These are phyloP conservation scores for Caenorhabditis brenneri DNA, from an alignment of 1,140 invertebrate species.

Conservation along the genomic window DNA sequence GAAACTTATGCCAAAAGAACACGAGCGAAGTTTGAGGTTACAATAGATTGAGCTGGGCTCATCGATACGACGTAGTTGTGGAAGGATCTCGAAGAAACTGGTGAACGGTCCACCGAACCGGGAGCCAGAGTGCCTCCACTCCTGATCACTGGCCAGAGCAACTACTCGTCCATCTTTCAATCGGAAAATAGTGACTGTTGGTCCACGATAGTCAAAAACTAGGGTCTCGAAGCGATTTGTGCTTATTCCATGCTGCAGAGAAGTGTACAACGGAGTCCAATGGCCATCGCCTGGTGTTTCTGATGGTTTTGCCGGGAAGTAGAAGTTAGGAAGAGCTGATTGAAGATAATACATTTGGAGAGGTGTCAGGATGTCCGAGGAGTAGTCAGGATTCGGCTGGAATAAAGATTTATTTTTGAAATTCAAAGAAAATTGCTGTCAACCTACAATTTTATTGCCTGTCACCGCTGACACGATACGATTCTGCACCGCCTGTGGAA, in stretches of 20 bases:
- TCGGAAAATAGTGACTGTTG: conserved; percentile 54
- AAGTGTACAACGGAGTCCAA: conserved; percentile 54
- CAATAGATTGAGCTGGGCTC: conserved; percentile 48
- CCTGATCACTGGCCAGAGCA: conserved; percentile 54
- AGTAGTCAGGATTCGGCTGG: conserved; percentile 45
- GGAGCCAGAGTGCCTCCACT: conserved; percentile 57
- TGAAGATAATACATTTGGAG: conserved; percentile 47
- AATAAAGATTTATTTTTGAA: conserved; percentile 48
- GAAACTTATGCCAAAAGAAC: conserved; percentile 45
- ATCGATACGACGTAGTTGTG: conserved; percentile 17
- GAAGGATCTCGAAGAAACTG: conserved; percentile 37
- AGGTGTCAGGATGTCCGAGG: conserved; percentile 53
- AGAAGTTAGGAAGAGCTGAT: conserved; percentile 6
- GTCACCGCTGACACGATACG: conserved; percentile 22
- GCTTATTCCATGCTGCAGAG: conserved; percentile 51
- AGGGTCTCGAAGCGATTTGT: conserved; percentile 54
- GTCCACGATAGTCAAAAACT: conserved; percentile 55
- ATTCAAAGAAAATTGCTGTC: background rate
- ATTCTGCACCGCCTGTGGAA: conserved; percentile 40
- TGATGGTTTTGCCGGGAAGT: conserved; percentile 33
- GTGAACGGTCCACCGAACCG: conserved; percentile 50
- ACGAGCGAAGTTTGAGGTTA: conserved; percentile 52
- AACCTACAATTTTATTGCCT: background rate
- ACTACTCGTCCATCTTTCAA: conserved; percentile 38
- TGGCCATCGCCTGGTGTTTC: conserved; percentile 28